Evolutionary conservation across 2,888 invertebrate genomes (phyloP), one percentile per base, ranked within the genome.

Genomic region (Xanthorhoe spadicearia): DNA sequence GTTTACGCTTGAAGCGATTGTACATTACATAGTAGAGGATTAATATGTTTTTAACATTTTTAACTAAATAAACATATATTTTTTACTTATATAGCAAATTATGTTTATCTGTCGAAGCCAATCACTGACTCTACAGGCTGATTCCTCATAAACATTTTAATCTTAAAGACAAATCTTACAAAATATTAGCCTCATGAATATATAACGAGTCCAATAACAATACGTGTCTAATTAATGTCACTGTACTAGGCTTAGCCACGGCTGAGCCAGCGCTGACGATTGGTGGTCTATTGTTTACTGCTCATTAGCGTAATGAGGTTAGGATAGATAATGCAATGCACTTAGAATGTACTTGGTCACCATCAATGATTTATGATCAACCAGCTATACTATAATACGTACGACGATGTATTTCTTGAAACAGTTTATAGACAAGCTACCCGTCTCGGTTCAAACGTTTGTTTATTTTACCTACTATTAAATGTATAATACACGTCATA

Each of bases 241-340:
- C 17, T 49, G 49, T 53, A 35, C 53, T n/a, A 19, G 51, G 18
- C 56, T 56, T 56, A 60, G 53, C 58, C 51, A 49, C 43, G 51
- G 61, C 62, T 62, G 46, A 62, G 51, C 28, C 38, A 53, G 23
- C 32, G 51, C 35, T 66, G 59, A 53, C 53, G 43, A 67, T 67
- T 63, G 46, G 55, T 54, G 35, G 59, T 50, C 51, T 43, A 63
- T 64, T 68, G 68, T 68, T 64, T 58, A 46, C 32, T 38, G 64
- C 63, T 68, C 68, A 61, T 68, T 64, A 64, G 46, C 46, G 68
- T 68, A 68, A 68, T 61, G 68, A 64, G 61, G 64, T 68, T 53
- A 67, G 28, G 57, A 48, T 28, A 57, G 50, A 53, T 61, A 57
- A 53, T 61, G 61, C 48, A 32, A 54, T 60, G 56, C 55, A 67